Percentiles rank a stretch among this genome's conserved stretches.
These are phyloP conservation scores for Bovichtus diacanthus DNA, from an alignment of 2,797 vertebrate genomes.

Conservation along the genomic window DNA sequence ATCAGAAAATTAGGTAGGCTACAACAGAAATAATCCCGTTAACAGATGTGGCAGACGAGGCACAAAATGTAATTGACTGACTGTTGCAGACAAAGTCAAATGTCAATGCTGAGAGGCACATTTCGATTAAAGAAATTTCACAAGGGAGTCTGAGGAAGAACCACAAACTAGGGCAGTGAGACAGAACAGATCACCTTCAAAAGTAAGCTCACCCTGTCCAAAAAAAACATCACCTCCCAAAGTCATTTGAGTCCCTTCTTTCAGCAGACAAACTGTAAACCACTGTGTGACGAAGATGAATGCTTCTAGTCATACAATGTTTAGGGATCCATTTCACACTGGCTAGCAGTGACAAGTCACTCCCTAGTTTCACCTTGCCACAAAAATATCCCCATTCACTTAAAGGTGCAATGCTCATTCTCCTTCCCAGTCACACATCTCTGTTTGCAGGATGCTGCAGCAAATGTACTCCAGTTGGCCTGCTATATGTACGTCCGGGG, in stretches of 20 bases:
- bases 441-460: conserved; percentile 58
- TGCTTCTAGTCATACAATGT: conserved; percentile 7
- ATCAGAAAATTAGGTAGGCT: conserved; percentile 47
- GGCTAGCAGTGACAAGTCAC: conserved; percentile 51
- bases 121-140: conserved; percentile 51
- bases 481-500: not conserved
- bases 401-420: conserved; percentile 51
- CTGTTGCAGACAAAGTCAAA: conserved; percentile 40
- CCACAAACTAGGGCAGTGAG: conserved; percentile 67
- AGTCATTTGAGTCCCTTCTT: conserved; percentile 11
- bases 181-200: conserved; percentile 65
- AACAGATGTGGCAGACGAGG: conserved; percentile 18
- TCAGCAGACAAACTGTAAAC: not conserved
- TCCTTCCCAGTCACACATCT: conserved; percentile 39
- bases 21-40: conserved; percentile 28
- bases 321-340: conserved; percentile 49
- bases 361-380: conserved; percentile 65
- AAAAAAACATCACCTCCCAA: not conserved
- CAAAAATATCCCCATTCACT: conserved; percentile 51
- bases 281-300: conserved; percentile 18
- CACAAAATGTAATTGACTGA: conserved; percentile 46
- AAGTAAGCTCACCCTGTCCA: conserved; percentile 19
- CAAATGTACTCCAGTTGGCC: conserved; percentile 10
- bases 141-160: conserved; percentile 64
- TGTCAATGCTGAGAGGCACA: conserved; percentile 25